Conservation (phyloP, 2,797 vertebrate species). For the Pygocentrus nattereri region DNA sequence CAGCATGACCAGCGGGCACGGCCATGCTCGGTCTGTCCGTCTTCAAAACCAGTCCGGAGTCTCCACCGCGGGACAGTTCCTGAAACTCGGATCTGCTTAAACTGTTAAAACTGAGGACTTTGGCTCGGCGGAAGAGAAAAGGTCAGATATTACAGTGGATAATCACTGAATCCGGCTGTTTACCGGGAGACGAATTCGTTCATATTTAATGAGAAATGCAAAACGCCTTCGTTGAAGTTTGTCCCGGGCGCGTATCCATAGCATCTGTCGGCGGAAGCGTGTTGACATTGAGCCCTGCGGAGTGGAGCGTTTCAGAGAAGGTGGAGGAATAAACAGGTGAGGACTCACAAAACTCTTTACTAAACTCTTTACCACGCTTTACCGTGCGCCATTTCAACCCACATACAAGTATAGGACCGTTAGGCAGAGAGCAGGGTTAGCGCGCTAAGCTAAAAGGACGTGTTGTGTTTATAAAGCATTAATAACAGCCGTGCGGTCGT, state of each 20-base stretch:
- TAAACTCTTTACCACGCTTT: too few relatives aligned
- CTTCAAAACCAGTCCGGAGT: constrained; percentile 61
- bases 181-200: too few relatives aligned
- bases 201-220: neutral
- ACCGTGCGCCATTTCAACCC: too few relatives aligned
- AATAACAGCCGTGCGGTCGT: too few relatives aligned
- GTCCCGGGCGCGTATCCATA: constrained; percentile 56
- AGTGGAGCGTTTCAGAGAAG: neutral
- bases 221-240: constrained; percentile 9
- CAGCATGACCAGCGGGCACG: constrained; percentile 22
- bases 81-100: too few relatives aligned
- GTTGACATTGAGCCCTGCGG: constrained; percentile 35
- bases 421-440: neutral
- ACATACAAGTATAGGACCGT: neutral
- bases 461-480: too few relatives aligned
- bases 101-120: too few relatives aligned
- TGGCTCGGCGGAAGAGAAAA: too few relatives aligned
- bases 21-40: constrained; percentile 76
- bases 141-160: too few relatives aligned
- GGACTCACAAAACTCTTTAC: too few relatives aligned
- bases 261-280: constrained; percentile 21
- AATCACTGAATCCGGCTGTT: too few relatives aligned
- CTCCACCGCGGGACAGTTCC: too few relatives aligned
- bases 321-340: neutral
- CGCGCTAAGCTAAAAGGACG: neutral